phyloP scores from a whole-genome alignment of 2,888 invertebrate genomes.

The Ochropacha duplaris region DNA sequence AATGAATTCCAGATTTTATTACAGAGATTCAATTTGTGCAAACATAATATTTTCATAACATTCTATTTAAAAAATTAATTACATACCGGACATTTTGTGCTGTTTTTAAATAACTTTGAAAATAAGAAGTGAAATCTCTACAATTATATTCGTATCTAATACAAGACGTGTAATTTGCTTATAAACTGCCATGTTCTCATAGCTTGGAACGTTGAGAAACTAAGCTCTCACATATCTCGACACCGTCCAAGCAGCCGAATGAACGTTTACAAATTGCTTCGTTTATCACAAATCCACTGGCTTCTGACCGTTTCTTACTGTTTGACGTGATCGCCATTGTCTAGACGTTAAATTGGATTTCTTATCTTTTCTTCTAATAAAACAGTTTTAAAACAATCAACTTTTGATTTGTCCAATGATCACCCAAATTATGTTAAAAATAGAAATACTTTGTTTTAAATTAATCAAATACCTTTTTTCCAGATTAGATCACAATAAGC shows the following conservation, averaged over 20 bases:
- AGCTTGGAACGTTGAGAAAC: not conserved
- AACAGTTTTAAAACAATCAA: not conserved
- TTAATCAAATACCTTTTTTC: too few species aligned
- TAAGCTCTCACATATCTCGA: constrained; percentile 17
- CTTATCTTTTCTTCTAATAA: not conserved
- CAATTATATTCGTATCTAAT: too few species aligned
- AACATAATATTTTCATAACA: too few species aligned
- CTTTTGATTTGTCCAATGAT: not conserved
- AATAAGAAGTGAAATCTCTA: too few species aligned
- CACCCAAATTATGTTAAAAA: too few species aligned
- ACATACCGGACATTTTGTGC: too few species aligned
- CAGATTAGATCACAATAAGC: too few species aligned
- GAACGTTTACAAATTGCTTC: constrained; percentile 28
- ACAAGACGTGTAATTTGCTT: constrained; percentile 13
- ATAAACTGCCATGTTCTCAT: not conserved
- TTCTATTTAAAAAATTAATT: too few species aligned
- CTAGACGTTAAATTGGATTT: not conserved
- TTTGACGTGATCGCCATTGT: constrained; percentile 1
- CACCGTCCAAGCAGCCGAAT: constrained; percentile 19
- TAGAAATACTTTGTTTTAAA: too few species aligned
- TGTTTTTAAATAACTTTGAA: too few species aligned
- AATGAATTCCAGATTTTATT: too few species aligned
- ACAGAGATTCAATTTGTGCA: too few species aligned
- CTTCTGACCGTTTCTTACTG: not conserved
- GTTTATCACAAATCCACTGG: constrained; percentile 24